phyloP scores from a whole-genome alignment of 2,888 invertebrate genomes.

The Ophion ellenae region DNA sequence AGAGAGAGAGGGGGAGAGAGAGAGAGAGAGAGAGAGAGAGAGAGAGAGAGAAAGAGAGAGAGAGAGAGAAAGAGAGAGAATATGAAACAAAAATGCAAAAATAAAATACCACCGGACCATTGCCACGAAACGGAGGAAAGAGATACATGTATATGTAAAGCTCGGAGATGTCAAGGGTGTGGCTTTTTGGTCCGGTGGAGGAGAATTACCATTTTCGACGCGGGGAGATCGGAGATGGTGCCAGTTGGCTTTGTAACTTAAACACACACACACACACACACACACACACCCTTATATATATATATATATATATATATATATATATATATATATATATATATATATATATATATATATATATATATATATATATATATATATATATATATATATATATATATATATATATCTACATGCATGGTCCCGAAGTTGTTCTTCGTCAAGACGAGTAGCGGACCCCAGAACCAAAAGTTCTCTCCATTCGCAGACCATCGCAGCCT shows the following conservation, averaged over 20 bases:
- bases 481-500: conserved; percentile 52
- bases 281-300: conserved; percentile 1
- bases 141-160: conserved; percentile 2
- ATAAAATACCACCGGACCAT: conserved; percentile 39
- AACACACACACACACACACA: neutral
- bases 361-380: neutral
- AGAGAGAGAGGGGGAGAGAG: no score
- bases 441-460: conserved; percentile 75
- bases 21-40: neutral
- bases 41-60: neutral
- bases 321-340: neutral
- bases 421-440: conserved; percentile 72
- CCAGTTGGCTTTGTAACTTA: conserved; percentile 61
- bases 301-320: neutral
- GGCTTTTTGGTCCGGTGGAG: conserved; percentile 66
- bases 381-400: neutral
- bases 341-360: conserved; percentile 5
- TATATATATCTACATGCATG: conserved; percentile 2
- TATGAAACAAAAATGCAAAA: conserved; percentile 8
- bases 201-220: conserved; percentile 77
- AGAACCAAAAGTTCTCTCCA: conserved; percentile 67
- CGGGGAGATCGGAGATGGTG: conserved; percentile 72
- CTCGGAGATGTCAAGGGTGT: conserved; percentile 62
- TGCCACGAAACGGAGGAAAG: conserved; percentile 13
- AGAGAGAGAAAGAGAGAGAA: neutral